A percentile compares a stretch with the other conserved stretches of the same genome.
Conservation (phyloP, 2,113 vertebrate genomes). For the Sardina pilchardus region DNA sequence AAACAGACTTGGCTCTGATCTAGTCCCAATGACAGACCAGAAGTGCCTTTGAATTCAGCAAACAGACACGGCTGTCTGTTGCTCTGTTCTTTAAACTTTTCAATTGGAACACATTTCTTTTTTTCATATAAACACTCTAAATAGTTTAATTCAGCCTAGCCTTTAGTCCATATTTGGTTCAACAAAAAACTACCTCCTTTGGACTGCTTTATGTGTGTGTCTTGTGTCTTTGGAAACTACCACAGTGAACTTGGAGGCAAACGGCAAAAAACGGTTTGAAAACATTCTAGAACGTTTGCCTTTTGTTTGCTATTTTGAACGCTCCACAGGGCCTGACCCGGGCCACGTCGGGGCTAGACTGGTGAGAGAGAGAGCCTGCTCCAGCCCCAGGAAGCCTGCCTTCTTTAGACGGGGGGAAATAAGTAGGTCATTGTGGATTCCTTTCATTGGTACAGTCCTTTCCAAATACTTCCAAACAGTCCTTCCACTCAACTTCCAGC, state of each 20-base stretch:
- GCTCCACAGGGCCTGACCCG: not conserved
- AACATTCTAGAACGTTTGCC: not conserved
- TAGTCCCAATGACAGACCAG: too few relatives aligned
- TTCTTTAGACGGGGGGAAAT: constrained; percentile 57
- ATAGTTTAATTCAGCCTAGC: too few relatives aligned
- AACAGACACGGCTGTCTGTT: too few relatives aligned
- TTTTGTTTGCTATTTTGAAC: not conserved
- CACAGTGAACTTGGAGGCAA: not conserved
- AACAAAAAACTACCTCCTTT: too few relatives aligned
- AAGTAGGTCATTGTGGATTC: constrained; percentile 74
- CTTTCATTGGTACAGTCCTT: constrained; percentile 70
- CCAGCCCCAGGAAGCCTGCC: constrained; percentile 19
- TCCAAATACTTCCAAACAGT: constrained; percentile 64
- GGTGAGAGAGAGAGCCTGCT: not conserved
- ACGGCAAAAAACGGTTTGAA: not conserved
- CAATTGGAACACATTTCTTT: not conserved
- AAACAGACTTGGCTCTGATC: not conserved
- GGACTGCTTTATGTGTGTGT: not conserved
- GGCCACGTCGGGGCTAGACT: not conserved
- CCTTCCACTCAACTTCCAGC: constrained; percentile 69
- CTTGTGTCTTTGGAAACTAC: not conserved
- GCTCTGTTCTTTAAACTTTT: not conserved
- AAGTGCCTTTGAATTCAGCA: too few relatives aligned
- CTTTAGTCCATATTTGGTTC: too few relatives aligned
- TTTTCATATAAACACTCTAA: too few relatives aligned